A percentile compares a stretch with the other conserved stretches of the same genome.
phyloP scores from a whole-genome alignment of 2,797 vertebrate genomes.

The Acanthurus tractus region DNA sequence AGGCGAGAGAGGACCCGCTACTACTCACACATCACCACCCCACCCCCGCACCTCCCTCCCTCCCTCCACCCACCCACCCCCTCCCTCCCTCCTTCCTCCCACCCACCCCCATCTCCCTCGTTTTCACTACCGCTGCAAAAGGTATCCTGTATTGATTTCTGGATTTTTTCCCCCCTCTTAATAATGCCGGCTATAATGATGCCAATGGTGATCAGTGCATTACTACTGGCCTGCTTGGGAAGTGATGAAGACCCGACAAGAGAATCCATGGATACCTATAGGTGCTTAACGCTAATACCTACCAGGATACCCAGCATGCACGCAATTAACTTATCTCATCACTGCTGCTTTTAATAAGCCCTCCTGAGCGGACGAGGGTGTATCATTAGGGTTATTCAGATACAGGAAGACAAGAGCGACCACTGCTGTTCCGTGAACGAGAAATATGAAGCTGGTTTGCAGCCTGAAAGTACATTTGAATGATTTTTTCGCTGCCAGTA shows the following conservation, averaged over 20 bases:
- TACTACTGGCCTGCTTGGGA: slow-evolving; percentile 57
- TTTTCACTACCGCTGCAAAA: slow-evolving; percentile 85
- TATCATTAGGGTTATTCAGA: slow-evolving; percentile 50
- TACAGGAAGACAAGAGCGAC: slow-evolving; percentile 47
- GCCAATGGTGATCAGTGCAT: slow-evolving; percentile 81
- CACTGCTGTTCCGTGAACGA: slow-evolving; percentile 50
- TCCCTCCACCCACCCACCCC: slow-evolving; percentile 6
- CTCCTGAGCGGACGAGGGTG: slow-evolving; percentile 31
- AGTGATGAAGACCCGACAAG: slow-evolving; percentile 59
- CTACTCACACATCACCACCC: slow-evolving; percentile 87
- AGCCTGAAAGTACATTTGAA: slow-evolving; percentile 11
- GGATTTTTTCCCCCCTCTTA: slow-evolving; percentile 67
- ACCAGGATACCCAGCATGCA: slow-evolving; percentile 49
- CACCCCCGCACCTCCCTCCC: slow-evolving; percentile 65
- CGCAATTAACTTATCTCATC: slow-evolving; percentile 69
- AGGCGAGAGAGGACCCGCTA: slow-evolving; percentile 86
- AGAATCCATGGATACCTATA: slow-evolving; percentile 65
- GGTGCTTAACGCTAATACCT: slow-evolving; percentile 63
- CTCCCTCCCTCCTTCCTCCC: slow-evolving; percentile 37
- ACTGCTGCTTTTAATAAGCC: slow-evolving; percentile 64
- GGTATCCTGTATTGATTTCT: slow-evolving; percentile 87
- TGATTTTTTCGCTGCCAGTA: not conserved
- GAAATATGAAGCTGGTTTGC: slow-evolving; percentile 10
- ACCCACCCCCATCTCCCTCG: slow-evolving; percentile 68
- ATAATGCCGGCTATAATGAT: slow-evolving; percentile 83